Base-by-base conservation (phyloP, 2,797 vertebrate species). In the Botia kubotai region DNA sequence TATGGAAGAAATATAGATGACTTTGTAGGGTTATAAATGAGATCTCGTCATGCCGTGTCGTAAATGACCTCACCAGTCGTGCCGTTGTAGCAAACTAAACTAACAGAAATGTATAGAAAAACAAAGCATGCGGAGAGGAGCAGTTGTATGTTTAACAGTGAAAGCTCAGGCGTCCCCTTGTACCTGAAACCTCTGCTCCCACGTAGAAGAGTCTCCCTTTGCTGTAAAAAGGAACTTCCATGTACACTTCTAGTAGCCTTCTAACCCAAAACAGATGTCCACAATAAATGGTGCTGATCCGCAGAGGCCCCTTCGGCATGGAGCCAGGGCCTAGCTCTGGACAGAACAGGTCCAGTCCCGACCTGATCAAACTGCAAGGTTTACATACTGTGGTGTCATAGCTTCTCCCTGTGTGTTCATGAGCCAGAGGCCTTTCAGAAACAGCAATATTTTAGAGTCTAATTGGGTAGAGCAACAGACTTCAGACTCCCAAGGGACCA, bases 251-350 rank as follows among this genome's bases (percentile, higher is more conserved):
- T 89, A 93, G 93, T 92, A 91, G 88, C 88, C 91, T 87, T 96
- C 94, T 96, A 95, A 93, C 87, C 95, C 93, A 89, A 89, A 96
- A 94, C 96, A 98, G 95, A 98, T 98, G 97, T 95, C 90, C 93
- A 91, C 93, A 95, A 93, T 95, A 95, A 96, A 95, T 88, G 90
- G 88, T 94, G 87, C 82, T 95, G 95, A 95, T 94, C 94, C 94
- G 87, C 92, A 29, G 93, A 93, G 94, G 90, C 88, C 79, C 91
- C 88, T 93, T 86, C 92, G 91, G 89, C 88, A 70, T 92, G 91
- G 88, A 90, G 88, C 33, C 88, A 87, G 91, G 88, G 89, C 83
- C 84, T 26, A 46, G 85, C 88, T 89, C 85, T 84, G 85, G 83
- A 84, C 81, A 65, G 17, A 86, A 85, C 86, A 55, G 89, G 80